These are phyloP conservation scores for Dissostichus mawsoni DNA, from an alignment of 2,113 vertebrate species.

Conservation along the genomic window DNA sequence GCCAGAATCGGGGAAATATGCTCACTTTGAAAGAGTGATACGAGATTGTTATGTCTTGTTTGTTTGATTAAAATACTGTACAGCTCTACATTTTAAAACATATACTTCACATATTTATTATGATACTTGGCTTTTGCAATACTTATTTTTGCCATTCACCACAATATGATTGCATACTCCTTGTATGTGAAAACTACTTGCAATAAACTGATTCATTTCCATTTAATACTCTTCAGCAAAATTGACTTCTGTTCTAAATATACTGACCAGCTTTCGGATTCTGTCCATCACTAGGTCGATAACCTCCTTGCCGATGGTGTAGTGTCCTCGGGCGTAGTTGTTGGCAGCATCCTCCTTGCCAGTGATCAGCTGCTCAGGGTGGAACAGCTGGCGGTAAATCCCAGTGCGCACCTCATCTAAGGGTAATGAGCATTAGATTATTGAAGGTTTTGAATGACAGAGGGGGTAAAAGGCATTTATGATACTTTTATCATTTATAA, in stretches of 20 bases:
- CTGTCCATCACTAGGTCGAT: slow-evolving; percentile 30
- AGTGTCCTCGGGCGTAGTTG: slow-evolving; percentile 77
- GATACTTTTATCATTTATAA: neutral
- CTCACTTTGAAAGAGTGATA: no score
- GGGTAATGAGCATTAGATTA: neutral
- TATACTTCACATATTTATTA: no score
- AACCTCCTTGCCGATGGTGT: slow-evolving; percentile 57
- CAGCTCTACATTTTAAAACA: no score
- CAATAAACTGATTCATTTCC: no score
- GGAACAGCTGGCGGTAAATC: slow-evolving; percentile 78
- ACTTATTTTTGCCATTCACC: no score
- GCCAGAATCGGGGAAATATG: no score
- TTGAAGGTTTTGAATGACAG: neutral
- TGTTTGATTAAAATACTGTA: no score
- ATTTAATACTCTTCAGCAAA: neutral
- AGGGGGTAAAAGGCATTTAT: neutral
- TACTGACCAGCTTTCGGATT: slow-evolving; percentile 39
- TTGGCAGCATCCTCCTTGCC: slow-evolving; percentile 79
- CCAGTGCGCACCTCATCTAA: slow-evolving; percentile 70
- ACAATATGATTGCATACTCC: no score
- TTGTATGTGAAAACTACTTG: no score
- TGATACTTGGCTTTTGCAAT: no score
- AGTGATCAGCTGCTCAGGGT: slow-evolving; percentile 82
- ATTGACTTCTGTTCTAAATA: neutral
- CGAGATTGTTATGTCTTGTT: no score